Evolutionary conservation across 2,113 vertebrate species (phyloP).

Genomic region (Nipponia nippon): DNA sequence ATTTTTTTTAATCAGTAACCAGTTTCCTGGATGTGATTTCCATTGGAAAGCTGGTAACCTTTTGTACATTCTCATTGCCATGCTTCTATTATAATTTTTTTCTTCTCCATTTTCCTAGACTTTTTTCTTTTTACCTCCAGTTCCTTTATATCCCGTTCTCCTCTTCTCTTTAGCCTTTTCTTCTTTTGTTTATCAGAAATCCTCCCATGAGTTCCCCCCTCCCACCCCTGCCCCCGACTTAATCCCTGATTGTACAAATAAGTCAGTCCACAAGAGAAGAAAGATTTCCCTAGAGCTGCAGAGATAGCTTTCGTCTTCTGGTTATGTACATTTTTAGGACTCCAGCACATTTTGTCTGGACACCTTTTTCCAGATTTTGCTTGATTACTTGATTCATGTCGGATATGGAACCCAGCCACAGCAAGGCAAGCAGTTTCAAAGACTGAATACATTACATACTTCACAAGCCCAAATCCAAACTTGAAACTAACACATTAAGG

Average conservation of each 20-base stretch:
- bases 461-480: not conserved
- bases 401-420: not conserved
- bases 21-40: not conserved
- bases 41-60: not conserved
- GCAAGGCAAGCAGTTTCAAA: not conserved
- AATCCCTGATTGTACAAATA: not conserved
- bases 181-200: not conserved
- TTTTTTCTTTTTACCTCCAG: not conserved
- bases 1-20: not conserved
- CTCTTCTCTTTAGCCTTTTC: not conserved
- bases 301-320: not conserved
- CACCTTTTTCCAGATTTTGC: not conserved
- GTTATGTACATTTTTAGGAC: not conserved
- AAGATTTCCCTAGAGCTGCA: not conserved
- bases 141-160: not conserved
- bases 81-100: not conserved
- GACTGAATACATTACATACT: not conserved
- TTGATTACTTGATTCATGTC: not conserved
- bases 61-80: not conserved
- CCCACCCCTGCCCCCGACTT: not conserved
- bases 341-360: not conserved
- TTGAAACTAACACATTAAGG: not conserved
- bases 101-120: not conserved
- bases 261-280: not conserved
- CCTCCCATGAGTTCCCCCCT: fast-evolving